A percentile compares a stretch with the other conserved stretches of the same genome.
phyloP scores from a whole-genome alignment of 2,113 vertebrate genomes.

The Microtus oregoni region DNA sequence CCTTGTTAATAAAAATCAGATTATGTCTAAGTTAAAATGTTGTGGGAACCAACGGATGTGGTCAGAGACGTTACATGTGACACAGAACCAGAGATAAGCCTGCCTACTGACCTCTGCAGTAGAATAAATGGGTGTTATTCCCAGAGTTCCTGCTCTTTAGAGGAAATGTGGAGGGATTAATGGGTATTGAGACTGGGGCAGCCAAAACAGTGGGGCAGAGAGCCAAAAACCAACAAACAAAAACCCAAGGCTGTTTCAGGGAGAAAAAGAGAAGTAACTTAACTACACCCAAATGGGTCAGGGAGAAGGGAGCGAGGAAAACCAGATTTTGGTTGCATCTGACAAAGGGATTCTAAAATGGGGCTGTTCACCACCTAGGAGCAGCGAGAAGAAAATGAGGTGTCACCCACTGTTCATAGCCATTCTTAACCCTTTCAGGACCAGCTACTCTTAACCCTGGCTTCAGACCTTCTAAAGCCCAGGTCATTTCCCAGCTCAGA shows the following conservation, averaged over 20 bases:
- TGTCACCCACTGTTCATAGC: neutral
- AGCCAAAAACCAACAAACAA: neutral
- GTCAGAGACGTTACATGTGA: slow-evolving; percentile 14
- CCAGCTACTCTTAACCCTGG: neutral
- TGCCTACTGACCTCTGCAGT: neutral
- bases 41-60: neutral
- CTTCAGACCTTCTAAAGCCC: neutral
- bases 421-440: neutral
- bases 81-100: neutral
- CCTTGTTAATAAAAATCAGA: slow-evolving; percentile 55
- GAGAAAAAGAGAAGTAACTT: neutral
- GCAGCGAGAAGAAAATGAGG: neutral
- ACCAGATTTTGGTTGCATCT: neutral
- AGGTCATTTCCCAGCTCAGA: neutral
- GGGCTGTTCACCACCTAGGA: neutral
- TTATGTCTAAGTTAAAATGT: neutral
- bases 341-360: slow-evolving; percentile 11
- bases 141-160: neutral
- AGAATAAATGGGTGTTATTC: neutral
- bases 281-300: neutral
- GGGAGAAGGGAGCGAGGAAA: neutral
- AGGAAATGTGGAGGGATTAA: slow-evolving; percentile 25
- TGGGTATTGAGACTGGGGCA: neutral
- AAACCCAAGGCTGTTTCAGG: neutral
- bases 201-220: slow-evolving; percentile 3